Percentiles rank a stretch among this genome's conserved stretches.
Conservation (phyloP, 2,888 invertebrate genomes). For the Tetragonisca angustula region DNA sequence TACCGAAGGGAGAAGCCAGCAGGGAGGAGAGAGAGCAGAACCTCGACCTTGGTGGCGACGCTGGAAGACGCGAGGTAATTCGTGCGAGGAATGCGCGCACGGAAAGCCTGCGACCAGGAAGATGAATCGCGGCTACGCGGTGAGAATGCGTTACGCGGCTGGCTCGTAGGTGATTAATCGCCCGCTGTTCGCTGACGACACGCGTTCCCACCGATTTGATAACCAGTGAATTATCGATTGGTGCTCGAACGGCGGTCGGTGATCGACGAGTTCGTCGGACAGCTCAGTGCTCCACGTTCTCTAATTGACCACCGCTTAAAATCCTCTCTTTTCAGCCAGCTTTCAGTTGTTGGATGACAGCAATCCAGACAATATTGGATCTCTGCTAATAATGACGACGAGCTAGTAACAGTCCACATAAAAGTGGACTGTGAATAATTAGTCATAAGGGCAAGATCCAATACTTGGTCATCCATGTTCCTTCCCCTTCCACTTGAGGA, state of each 20-base stretch:
- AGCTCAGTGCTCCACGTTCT: background rate
- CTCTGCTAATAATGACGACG: too few species aligned
- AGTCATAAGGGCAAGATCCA: too few species aligned
- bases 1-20: background rate
- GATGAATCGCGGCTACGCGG: slow-evolving; percentile 40
- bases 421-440: too few species aligned
- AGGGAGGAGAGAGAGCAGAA: background rate
- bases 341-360: too few species aligned
- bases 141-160: slow-evolving; percentile 28
- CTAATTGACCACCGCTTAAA: slow-evolving; percentile 45
- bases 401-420: too few species aligned
- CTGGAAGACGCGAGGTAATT: slow-evolving; percentile 6
- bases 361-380: too few species aligned
- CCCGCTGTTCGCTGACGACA: slow-evolving; percentile 15
- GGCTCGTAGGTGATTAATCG: slow-evolving; percentile 33
- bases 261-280: slow-evolving; percentile 32
- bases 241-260: background rate
- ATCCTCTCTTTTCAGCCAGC: slow-evolving; percentile 20
- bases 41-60: slow-evolving; percentile 14
- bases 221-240: slow-evolving; percentile 34
- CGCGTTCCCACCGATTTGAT: slow-evolving; percentile 46
- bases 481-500: too few species aligned
- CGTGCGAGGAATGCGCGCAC: slow-evolving; percentile 26
- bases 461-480: too few species aligned
- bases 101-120: slow-evolving; percentile 20